Base-by-base conservation (phyloP, 1,140 invertebrate species). In the Zaprionus inermis region DNA sequence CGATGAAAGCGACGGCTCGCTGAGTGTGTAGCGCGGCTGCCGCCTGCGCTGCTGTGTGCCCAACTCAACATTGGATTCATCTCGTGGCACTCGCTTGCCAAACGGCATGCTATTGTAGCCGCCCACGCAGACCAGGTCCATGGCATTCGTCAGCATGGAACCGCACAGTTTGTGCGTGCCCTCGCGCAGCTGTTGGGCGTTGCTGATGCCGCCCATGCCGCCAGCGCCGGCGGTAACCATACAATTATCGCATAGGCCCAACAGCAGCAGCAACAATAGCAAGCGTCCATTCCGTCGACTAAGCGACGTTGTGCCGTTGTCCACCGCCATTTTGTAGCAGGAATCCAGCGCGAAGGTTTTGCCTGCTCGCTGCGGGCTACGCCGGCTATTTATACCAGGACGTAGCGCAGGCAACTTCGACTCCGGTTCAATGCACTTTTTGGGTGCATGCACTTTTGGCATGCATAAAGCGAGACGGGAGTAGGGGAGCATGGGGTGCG, bases 121-220 rank as follows among this genome's bases (percentile, higher is more conserved):
- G 32, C 34, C 55, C 51, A 65, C 60, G 28, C 88, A 90, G 34
- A 79, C 80, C 54, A 61, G 9, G 9, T 88, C 83, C 72, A 90
- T 63, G 64, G 88, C 83, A 49, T 79, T 68, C 51, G 78, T 76
- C 22, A 90, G 70, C 0, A 57, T 64, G 2, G 69, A 20, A 34
- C 88, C 88, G 38, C 88, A 90, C 22, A 90, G 64, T 36, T 84
- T 91, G 61, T 90, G 86, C 49, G 36, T 63, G 56, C 88, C 82
- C 41, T 49, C 30, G n/a, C 77, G 65, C 65, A 82, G 54, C 36
- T 73, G 72, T 30, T 79, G 72, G 36, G 59, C 76, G 1, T 38
- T 18, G 24, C 18, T 28, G 16, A 56, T 34, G 18, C 18, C 22
- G 54, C 11, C 24, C 49, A 9, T 36, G 60, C 34, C n/a, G 61